Conservation (phyloP, 2,113 vertebrate genomes). For the Hippocampus zosterae region DNA sequence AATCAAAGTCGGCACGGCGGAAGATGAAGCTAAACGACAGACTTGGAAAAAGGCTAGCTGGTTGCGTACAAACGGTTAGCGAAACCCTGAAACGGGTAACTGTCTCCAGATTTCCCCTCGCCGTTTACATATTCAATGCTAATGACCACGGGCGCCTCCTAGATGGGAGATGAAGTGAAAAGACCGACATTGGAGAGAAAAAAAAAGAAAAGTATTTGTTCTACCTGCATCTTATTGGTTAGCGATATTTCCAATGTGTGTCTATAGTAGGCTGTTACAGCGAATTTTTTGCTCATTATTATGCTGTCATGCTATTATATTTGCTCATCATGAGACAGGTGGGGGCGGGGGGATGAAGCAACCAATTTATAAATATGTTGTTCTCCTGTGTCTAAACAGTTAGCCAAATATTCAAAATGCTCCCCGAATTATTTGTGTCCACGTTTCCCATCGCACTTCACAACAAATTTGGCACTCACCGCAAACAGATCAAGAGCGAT, state of each 20-base stretch:
- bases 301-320: not conserved
- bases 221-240: not conserved
- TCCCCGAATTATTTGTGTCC: not conserved
- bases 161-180: not conserved
- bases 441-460: not conserved
- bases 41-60: conserved; percentile 46
- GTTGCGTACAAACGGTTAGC: not conserved
- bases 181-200: not conserved
- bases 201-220: not conserved
- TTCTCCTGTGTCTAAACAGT: not conserved
- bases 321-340: not conserved
- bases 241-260: not conserved
- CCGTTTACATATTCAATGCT: not conserved
- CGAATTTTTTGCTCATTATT: too few species aligned
- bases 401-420: not conserved
- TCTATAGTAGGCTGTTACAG: too few species aligned
- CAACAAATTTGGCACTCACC: not conserved
- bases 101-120: conserved; percentile 16
- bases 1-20: conserved; percentile 54
- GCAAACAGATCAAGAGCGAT: not conserved
- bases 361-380: not conserved
- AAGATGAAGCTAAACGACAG: conserved; percentile 44
- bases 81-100: conserved; percentile 29
- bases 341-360: not conserved
- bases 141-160: not conserved